Percentiles rank a stretch among this genome's conserved stretches.
Conservation (phyloP, 2,797 vertebrate genomes). For the Pantherophis vulpinus region DNA sequence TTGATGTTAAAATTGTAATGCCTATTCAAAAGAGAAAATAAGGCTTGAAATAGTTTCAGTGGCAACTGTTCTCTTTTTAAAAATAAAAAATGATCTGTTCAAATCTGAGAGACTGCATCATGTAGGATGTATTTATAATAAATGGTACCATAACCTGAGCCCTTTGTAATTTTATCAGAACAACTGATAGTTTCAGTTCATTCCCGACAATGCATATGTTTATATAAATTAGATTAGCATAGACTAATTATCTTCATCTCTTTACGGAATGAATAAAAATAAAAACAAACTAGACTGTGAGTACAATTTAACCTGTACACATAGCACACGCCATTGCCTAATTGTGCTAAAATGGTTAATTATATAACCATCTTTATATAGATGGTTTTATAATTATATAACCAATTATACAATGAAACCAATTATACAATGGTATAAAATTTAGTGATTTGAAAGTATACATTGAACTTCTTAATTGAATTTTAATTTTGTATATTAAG, state of each 20-base stretch:
- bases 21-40: neutral
- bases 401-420: too few species aligned
- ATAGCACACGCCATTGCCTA: neutral
- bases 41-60: neutral
- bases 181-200: neutral
- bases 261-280: neutral
- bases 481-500: neutral
- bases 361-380: neutral
- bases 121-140: neutral
- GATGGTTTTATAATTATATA: too few species aligned
- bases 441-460: neutral
- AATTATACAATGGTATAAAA: neutral
- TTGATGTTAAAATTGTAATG: neutral
- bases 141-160: neutral
- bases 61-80: neutral
- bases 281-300: neutral
- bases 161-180: neutral
- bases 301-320: neutral
- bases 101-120: neutral
- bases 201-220: neutral
- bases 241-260: neutral
- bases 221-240: neutral
- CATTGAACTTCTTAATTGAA: fast-evolving
- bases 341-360: neutral
- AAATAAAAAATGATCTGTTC: neutral